Evolutionary conservation across 2,113 vertebrate species (phyloP).

Genomic region (Megaceryle maxima): DNA sequence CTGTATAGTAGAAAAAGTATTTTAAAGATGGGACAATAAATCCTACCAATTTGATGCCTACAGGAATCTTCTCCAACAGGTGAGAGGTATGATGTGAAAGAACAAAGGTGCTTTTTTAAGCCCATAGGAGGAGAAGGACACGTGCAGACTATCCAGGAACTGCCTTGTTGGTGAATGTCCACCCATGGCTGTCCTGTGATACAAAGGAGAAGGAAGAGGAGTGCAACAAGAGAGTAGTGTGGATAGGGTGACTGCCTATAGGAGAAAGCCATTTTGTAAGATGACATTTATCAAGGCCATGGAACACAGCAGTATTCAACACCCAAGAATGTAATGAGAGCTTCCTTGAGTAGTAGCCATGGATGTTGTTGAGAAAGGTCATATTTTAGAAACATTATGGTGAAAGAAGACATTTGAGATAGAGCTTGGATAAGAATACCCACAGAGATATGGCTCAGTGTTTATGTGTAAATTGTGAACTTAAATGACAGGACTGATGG

Average conservation of each 20-base stretch:
- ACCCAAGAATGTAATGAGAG: background rate
- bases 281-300: background rate
- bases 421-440: background rate
- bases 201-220: background rate
- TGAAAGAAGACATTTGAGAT: background rate
- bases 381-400: background rate
- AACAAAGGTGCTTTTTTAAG: background rate
- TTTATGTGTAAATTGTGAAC: background rate
- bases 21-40: background rate
- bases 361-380: background rate
- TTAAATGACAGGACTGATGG: background rate
- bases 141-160: fast-evolving
- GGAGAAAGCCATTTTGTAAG: background rate
- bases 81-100: background rate
- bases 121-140: fast-evolving
- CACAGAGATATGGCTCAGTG: background rate
- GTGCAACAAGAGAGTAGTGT: background rate
- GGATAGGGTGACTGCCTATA: background rate
- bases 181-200: background rate
- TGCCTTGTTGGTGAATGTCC: background rate
- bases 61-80: background rate
- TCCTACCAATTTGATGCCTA: background rate
- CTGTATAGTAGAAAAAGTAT: background rate
- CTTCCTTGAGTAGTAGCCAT: background rate
- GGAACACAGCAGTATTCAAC: background rate